Conservation (phyloP, 2,888 invertebrate species). For the Rugalucina vietnamica region DNA sequence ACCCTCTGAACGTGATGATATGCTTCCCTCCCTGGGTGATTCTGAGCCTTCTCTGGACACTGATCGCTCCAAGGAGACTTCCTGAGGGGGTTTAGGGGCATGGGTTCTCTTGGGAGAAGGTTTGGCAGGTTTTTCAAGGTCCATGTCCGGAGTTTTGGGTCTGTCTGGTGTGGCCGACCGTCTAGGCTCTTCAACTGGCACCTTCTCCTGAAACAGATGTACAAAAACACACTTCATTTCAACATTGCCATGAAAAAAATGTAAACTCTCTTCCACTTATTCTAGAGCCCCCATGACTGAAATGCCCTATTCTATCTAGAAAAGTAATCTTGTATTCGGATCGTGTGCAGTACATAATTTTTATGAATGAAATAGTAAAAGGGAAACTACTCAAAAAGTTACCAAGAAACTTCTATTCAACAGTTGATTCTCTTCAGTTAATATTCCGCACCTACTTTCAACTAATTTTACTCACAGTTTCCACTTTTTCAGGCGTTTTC, state of each 20-base stretch:
- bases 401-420: no score
- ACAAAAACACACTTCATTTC: no score
- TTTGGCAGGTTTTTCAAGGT: conserved; percentile 25
- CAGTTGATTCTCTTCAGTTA: no score
- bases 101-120: conserved; percentile 64
- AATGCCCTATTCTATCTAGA: no score
- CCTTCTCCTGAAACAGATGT: conserved; percentile 14
- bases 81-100: conserved; percentile 58
- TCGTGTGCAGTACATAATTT: no score
- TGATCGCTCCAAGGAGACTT: background rate
- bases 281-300: no score
- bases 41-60: conserved; percentile 16
- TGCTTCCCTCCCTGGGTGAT: conserved; percentile 23
- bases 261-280: no score
- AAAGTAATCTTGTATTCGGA: no score
- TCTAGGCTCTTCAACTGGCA: background rate
- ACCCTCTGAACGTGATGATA: background rate
- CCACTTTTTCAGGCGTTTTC: conserved; percentile 57
- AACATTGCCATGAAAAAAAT: no score
- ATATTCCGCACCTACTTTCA: no score
- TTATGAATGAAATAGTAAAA: no score
- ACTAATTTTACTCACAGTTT: conserved; percentile 15
- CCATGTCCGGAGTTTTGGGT: conserved; percentile 40
- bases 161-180: conserved; percentile 45
- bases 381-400: no score